Evolutionary conservation across 2,888 invertebrate species (phyloP), one percentile per base, ranked within the genome.

Genomic region (Rhingia rostrata): DNA sequence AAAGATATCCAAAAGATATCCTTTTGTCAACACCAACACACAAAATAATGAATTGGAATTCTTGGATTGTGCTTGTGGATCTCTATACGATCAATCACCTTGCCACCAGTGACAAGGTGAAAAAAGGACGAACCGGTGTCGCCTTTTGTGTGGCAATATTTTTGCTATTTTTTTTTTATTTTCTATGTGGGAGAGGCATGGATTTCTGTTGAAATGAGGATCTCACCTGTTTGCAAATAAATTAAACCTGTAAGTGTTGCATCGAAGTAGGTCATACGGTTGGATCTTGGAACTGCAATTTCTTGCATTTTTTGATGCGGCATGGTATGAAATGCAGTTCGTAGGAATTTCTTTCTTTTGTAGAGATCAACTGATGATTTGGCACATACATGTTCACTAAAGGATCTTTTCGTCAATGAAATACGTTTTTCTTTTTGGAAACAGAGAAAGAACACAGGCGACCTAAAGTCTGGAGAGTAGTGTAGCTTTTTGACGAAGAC

Each of bases 11-110:
- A 72, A 41, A 45, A 53, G 4, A 63, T 45, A 58, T 79, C 51
- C 79, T 73, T 82, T 83, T 83, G 73, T 83, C 82, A 74, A 73
- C 43, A 45, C 9, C 63, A 73, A 58, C 33, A 53, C 37, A 60
- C 49, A 64, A 43, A 67, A 47, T 67, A 69, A 64, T 78, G 73
- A 78, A 82, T 81, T 77, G 64, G 60, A 47, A 10, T 70, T 30
- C 43, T 53, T 33, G 51, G 30, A 64, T 30, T 74, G 80, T 67
- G 54, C 72, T 74, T 74, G 74, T 61, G 41, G 67, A 47, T 53
- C 43, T 9, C 33, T 41, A 30, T 45, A 41, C 73, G 6, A 83
- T 83, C 83, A 69, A 83, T 83, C 79, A 78, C 37, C 22, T 58
- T 58, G 67, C 72, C 58, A 72, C 35, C 22, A 49, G 47, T 66